A percentile compares a stretch with the other conserved stretches of the same genome.
Conservation (phyloP, 2,797 vertebrate species). For the Cyprinodon diabolis region DNA sequence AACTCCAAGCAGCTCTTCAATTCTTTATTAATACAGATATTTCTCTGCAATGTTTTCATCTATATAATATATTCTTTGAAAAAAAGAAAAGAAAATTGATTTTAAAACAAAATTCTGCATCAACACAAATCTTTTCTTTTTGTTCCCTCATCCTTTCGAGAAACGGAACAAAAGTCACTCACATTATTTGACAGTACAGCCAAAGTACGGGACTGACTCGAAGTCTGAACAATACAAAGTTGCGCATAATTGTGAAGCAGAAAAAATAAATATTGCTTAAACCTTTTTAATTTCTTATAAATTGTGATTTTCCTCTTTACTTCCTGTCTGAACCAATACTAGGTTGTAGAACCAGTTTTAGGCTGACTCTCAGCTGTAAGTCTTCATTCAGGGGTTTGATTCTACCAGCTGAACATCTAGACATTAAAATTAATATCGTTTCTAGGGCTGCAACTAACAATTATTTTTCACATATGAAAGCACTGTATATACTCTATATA, state of each 20-base stretch:
- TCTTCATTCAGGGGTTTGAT: not conserved
- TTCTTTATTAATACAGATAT: not conserved
- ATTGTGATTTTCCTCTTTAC: not conserved
- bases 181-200: not conserved
- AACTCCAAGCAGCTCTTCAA: not conserved
- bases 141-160: not conserved
- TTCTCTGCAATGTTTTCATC: not conserved
- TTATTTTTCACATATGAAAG: too few relatives aligned
- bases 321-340: not conserved
- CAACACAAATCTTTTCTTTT: not conserved
- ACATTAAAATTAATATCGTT: not conserved
- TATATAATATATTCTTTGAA: not conserved
- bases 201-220: not conserved
- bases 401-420: not conserved
- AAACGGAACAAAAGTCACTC: not conserved
- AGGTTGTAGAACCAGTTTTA: not conserved
- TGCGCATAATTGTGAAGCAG: too few relatives aligned
- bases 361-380: not conserved
- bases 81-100: not conserved
- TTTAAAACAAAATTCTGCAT: not conserved
- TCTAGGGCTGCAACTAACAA: too few relatives aligned
- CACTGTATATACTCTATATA: too few relatives aligned
- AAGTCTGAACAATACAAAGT: not conserved
- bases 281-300: too few relatives aligned
- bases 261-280: too few relatives aligned